Conservation (phyloP, 2,113 vertebrate genomes). For the Plectropomus leopardus region DNA sequence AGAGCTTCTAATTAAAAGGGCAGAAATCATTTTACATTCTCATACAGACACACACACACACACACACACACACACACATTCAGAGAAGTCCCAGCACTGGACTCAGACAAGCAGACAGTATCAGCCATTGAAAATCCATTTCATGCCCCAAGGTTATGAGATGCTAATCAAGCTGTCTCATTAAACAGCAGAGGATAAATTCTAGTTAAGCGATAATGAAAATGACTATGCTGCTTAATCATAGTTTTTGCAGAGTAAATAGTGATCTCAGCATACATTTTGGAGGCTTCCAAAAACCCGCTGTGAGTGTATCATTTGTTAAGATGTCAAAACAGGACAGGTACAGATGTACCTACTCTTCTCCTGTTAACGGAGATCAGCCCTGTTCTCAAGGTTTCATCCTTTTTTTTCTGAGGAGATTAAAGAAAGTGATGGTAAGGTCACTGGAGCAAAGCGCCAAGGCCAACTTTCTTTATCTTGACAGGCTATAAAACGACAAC, state of each 20-base stretch:
- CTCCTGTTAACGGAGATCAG: slow-evolving; percentile 22
- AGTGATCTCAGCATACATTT: slow-evolving; percentile 9
- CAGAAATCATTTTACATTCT: background rate
- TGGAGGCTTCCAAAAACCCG: background rate
- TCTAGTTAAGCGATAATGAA: slow-evolving; percentile 64
- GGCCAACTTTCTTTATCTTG: slow-evolving; percentile 45
- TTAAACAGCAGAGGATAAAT: slow-evolving; percentile 68
- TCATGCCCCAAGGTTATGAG: slow-evolving; percentile 66
- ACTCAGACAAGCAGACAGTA: slow-evolving; percentile 32
- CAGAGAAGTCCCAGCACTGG: slow-evolving; percentile 27
- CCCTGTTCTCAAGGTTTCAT: slow-evolving; percentile 39
- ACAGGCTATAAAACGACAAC: slow-evolving; percentile 47
- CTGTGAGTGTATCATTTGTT: slow-evolving; percentile 33
- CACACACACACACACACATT: background rate
- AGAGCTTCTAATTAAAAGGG: slow-evolving; percentile 28
- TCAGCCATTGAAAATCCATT: slow-evolving; percentile 64
- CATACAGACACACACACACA: background rate
- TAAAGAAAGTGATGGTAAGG: slow-evolving; percentile 34
- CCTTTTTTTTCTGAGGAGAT: slow-evolving; percentile 23
- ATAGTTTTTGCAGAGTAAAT: slow-evolving; percentile 57
- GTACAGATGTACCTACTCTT: slow-evolving; percentile 13
- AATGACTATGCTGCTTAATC: slow-evolving; percentile 63
- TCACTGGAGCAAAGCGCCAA: slow-evolving; percentile 43
- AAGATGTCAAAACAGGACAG: slow-evolving; percentile 13
- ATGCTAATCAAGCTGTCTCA: slow-evolving; percentile 74